These are phyloP conservation scores for Ostrea denselamellosa DNA, from an alignment of 1,140 invertebrate genomes.

Conservation along the genomic window DNA sequence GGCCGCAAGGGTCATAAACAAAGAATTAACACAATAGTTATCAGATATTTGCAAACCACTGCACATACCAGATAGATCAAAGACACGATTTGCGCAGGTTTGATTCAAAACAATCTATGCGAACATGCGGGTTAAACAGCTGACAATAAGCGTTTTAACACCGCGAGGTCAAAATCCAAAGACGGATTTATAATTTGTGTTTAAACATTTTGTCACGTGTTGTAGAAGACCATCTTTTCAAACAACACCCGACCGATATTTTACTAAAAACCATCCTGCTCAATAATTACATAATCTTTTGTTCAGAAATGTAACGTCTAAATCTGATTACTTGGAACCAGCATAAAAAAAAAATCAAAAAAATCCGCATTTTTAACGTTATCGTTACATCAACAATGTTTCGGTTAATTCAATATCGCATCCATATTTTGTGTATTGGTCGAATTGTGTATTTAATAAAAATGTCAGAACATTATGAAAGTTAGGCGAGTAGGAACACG, in stretches of 20 bases:
- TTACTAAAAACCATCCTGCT: background rate
- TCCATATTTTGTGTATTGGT: background rate
- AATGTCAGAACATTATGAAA: background rate
- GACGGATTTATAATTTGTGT: conserved; percentile 2
- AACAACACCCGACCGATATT: background rate
- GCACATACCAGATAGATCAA: background rate
- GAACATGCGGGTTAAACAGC: background rate
- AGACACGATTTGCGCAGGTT: background rate
- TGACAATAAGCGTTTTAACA: background rate
- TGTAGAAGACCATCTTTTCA: background rate
- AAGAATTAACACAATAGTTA: conserved; percentile 1
- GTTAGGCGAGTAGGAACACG: background rate
- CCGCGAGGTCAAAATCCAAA: background rate
- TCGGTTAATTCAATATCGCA: background rate
- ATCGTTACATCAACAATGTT: background rate
- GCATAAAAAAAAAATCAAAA: background rate
- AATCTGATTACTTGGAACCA: background rate
- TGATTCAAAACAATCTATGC: background rate
- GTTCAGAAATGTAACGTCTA: background rate
- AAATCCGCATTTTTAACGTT: background rate
- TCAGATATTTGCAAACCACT: conserved; percentile 11
- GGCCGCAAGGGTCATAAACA: background rate
- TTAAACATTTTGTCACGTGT: conserved; percentile 13
- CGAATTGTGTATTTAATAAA: background rate
- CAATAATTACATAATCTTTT: conserved; percentile 14